phyloP scores from a whole-genome alignment of 1,140 invertebrate genomes.

The Lepidurus arcticus region DNA sequence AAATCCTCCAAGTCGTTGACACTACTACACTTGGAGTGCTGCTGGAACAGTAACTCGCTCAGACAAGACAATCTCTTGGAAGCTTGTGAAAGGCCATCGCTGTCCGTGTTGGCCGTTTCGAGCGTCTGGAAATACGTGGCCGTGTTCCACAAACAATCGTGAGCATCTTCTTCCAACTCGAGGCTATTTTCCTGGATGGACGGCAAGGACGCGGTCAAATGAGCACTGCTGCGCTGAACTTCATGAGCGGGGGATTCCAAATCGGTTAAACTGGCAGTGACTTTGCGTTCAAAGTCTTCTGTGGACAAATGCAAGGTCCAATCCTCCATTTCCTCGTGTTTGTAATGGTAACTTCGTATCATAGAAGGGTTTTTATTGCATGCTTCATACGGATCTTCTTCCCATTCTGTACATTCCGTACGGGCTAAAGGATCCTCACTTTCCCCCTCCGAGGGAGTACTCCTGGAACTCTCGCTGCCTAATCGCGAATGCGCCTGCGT shows the following conservation, averaged over 20 bases:
- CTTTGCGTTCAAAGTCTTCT: constrained; percentile 49
- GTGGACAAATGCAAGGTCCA: constrained; percentile 67
- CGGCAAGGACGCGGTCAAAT: constrained; percentile 49
- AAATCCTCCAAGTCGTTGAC: constrained; percentile 41
- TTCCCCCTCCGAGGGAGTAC: constrained; percentile 35
- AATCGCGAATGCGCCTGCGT: constrained; percentile 45
- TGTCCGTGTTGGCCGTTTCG: neutral
- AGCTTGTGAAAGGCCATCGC: neutral
- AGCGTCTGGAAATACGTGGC: constrained; percentile 50
- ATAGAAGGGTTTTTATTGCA: no score
- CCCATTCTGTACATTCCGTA: constrained; percentile 52
- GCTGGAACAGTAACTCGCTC: neutral
- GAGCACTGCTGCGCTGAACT: constrained; percentile 33
- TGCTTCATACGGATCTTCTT: constrained; percentile 26
- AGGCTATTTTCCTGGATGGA: constrained; percentile 66
- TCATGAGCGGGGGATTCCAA: constrained; percentile 32
- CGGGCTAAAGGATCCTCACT: constrained; percentile 39
- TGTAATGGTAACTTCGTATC: constrained; percentile 56
- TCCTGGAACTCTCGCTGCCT: constrained; percentile 27
- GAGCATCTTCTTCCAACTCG: constrained; percentile 64
- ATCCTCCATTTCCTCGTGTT: constrained; percentile 67
- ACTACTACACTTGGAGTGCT: constrained; percentile 15
- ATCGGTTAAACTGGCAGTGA: constrained; percentile 24
- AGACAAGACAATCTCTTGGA: neutral
- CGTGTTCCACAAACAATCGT: constrained; percentile 65